Percentiles rank a stretch among this genome's conserved stretches.
These are phyloP conservation scores for Amaurobius ferox DNA, from an alignment of 2,888 invertebrate species.

Conservation along the genomic window DNA sequence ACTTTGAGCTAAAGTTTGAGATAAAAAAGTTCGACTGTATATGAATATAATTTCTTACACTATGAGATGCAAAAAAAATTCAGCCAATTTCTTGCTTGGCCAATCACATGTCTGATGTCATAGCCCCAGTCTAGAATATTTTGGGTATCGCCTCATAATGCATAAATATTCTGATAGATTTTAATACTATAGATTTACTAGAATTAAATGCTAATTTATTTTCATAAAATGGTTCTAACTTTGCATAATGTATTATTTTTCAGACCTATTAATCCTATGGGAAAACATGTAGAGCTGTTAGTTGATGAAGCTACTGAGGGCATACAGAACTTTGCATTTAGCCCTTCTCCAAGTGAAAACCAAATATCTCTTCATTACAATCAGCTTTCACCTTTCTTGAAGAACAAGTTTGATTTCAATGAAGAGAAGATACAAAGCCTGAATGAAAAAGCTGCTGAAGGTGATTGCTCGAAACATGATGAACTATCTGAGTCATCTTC, in stretches of 20 bases:
- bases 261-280: constrained; percentile 65
- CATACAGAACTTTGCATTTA: constrained; percentile 19
- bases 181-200: too few species aligned
- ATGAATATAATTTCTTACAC: too few species aligned
- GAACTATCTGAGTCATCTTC: constrained; percentile 55
- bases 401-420: background rate
- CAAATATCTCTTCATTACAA: background rate
- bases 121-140: too few species aligned
- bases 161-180: too few species aligned
- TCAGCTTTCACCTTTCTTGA: background rate
- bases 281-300: constrained; percentile 33
- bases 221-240: too few species aligned
- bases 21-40: too few species aligned
- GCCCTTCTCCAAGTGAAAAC: constrained; percentile 25
- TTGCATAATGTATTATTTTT: background rate
- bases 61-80: too few species aligned
- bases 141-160: too few species aligned
- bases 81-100: too few species aligned
- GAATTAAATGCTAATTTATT: too few species aligned
- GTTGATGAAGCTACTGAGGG: constrained; percentile 26
- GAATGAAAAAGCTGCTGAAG: background rate
- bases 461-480: constrained; percentile 20
- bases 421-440: background rate
- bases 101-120: too few species aligned
- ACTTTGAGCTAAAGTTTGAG: too few species aligned